These are phyloP conservation scores for Macrobrachium nipponense DNA, from an alignment of 1,140 invertebrate genomes.

Conservation along the genomic window DNA sequence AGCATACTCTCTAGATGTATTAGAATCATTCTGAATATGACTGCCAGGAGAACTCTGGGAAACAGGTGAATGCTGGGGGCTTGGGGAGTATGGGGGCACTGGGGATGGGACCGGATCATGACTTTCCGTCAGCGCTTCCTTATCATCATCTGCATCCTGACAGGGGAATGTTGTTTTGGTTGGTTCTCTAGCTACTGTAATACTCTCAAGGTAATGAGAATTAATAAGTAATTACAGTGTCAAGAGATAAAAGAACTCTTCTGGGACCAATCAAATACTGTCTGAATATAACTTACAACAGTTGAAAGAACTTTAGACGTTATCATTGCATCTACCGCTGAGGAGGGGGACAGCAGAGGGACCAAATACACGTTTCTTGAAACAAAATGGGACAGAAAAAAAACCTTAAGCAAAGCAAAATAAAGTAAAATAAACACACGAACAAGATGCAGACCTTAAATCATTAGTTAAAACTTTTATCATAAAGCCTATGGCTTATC, in stretches of 20 bases:
- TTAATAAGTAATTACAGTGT: conserved; percentile 29
- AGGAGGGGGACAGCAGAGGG: conserved; percentile 54
- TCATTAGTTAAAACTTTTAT: conserved; percentile 38
- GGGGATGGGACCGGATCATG: conserved; percentile 54
- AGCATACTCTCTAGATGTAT: background rate
- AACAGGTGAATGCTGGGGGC: conserved; percentile 45
- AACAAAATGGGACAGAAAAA: conserved; percentile 53
- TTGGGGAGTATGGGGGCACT: conserved; percentile 41
- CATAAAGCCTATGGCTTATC: conserved; percentile 50
- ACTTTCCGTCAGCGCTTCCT: conserved; percentile 58
- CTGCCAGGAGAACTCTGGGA: conserved; percentile 33
- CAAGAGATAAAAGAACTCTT: background rate
- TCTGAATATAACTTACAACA: conserved; percentile 26
- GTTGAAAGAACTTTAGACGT: conserved; percentile 38
- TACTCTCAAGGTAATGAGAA: conserved; percentile 43
- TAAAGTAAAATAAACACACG: conserved; percentile 51
- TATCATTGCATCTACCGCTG: conserved; percentile 56
- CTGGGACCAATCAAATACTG: conserved; percentile 20
- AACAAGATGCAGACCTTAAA: conserved; percentile 56
- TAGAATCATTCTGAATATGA: conserved; percentile 30
- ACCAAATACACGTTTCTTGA: conserved; percentile 33
- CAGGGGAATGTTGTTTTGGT: conserved; percentile 64
- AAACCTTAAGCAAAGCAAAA: conserved; percentile 53
- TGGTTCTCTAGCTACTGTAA: conserved; percentile 59
- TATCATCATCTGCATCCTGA: conserved; percentile 64